Evolutionary conservation across 2,113 vertebrate species (phyloP).

Genomic region (Actenoides hombroni): DNA sequence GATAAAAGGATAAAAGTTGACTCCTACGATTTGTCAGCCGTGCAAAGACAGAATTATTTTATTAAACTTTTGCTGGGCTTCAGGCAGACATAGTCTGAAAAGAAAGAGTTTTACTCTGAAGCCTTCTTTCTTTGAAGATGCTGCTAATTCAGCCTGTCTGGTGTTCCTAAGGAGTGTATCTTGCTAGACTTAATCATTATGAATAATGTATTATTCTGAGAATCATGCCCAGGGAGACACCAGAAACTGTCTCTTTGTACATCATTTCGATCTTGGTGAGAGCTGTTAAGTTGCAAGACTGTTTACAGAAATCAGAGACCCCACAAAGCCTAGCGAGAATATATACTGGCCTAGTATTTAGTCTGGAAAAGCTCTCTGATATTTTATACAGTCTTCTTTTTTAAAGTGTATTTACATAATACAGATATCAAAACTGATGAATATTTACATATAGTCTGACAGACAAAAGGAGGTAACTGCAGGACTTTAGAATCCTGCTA

Average conservation of each 20-base stretch:
- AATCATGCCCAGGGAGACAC: neutral
- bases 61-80: neutral
- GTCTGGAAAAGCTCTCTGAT: neutral
- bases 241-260: neutral
- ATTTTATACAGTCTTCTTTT: neutral
- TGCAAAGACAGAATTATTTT: neutral
- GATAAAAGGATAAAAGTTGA: neutral
- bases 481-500: neutral
- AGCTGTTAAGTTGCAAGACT: neutral
- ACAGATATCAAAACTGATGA: neutral
- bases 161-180: neutral
- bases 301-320: neutral
- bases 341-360: conserved; percentile 23
- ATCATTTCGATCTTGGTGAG: neutral
- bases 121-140: neutral
- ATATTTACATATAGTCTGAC: neutral
- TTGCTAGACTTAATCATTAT: neutral
- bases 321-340: conserved; percentile 8
- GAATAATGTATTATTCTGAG: neutral
- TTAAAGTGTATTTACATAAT: neutral
- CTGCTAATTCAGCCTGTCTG: neutral
- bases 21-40: neutral
- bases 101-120: neutral
- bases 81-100: neutral
- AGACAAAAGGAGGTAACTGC: neutral